phyloP scores from a whole-genome alignment of 1,140 invertebrate genomes.

The Drosophila nebulosa region DNA sequence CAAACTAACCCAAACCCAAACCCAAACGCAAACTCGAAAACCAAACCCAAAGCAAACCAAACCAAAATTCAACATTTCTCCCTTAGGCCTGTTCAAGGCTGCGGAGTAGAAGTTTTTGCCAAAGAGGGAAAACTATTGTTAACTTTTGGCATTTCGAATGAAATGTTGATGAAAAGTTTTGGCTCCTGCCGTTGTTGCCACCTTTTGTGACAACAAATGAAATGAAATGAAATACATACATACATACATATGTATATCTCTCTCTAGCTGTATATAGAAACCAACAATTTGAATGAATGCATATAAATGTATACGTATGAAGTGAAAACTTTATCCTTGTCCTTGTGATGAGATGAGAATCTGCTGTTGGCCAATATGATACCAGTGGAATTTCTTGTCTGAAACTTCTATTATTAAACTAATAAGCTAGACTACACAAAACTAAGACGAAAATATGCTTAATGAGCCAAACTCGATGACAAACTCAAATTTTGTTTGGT shows the following conservation, averaged over 20 bases:
- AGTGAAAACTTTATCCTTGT: conserved; percentile 49
- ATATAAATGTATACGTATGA: not conserved
- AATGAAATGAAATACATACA: conserved; percentile 31
- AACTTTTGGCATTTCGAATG: conserved; percentile 21
- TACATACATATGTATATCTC: not conserved
- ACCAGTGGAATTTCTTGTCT: conserved; percentile 36
- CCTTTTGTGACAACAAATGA: conserved; percentile 29
- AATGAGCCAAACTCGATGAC: conserved; percentile 10
- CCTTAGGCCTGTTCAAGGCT: conserved; percentile 20
- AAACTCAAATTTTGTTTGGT: not conserved
- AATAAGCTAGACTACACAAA: conserved; percentile 31
- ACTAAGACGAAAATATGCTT: conserved; percentile 17
- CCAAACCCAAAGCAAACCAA: not conserved
- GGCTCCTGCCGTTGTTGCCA: conserved; percentile 17
- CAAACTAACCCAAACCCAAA: not conserved
- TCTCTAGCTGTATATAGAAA: not conserved
- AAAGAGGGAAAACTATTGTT: conserved; percentile 32
- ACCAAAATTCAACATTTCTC: conserved; percentile 10
- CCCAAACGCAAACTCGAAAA: not conserved
- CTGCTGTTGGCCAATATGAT: conserved; percentile 31
- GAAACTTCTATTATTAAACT: conserved; percentile 37
- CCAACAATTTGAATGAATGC: conserved; percentile 37
- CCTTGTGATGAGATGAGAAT: conserved; percentile 21
- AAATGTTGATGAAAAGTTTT: conserved; percentile 47
- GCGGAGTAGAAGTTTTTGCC: conserved; percentile 13